A percentile compares a stretch with the other conserved stretches of the same genome.
Conservation (phyloP, 1,140 invertebrate genomes). For the Heliconius hewitsoni region DNA sequence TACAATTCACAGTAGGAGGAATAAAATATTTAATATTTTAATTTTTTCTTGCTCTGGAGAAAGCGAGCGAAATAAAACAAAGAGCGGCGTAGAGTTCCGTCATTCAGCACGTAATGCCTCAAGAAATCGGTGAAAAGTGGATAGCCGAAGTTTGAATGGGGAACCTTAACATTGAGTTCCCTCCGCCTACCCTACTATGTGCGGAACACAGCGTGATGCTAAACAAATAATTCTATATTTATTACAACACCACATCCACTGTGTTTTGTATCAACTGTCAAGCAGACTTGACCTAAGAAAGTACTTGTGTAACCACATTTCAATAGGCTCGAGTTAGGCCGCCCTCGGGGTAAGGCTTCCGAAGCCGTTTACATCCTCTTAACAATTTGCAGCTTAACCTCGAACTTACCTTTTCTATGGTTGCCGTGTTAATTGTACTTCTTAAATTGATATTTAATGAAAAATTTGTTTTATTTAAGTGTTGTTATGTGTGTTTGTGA, state of each 20-base stretch:
- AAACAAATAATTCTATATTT: not conserved
- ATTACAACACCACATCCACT: not conserved
- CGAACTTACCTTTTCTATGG: conserved; percentile 24
- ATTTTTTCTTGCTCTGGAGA: no score
- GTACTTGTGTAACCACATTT: conserved; percentile 18
- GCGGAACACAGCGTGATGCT: not conserved
- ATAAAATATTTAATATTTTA: no score
- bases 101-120: no score
- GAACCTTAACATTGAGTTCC: not conserved
- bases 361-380: conserved; percentile 37
- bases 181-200: not conserved
- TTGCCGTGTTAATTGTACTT: conserved; percentile 19
- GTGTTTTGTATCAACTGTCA: not conserved
- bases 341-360: conserved; percentile 30
- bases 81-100: no score
- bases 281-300: conserved; percentile 15
- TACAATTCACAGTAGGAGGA: no score
- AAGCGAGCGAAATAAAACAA: no score
- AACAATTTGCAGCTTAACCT: conserved; percentile 27
- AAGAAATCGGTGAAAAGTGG: no score
- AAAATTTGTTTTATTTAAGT: not conserved
- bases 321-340: conserved; percentile 33
- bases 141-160: no score
- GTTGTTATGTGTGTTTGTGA: not conserved
- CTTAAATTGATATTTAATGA: not conserved